Conservation (phyloP, 2,888 invertebrate species). For the Apodemia zela region DNA sequence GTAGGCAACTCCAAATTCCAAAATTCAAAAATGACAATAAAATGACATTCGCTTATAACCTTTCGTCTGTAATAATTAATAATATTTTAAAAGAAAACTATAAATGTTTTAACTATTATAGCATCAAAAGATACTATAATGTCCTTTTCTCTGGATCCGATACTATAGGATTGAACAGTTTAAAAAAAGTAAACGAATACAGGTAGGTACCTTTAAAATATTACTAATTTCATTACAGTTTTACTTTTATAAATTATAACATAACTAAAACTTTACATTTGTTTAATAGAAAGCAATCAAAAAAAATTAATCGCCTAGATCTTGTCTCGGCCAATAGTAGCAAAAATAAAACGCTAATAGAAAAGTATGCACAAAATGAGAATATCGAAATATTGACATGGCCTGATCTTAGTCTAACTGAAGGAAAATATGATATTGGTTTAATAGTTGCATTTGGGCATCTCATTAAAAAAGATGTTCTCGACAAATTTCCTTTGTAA, state of each 20-base stretch:
- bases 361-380: conserved; percentile 83
- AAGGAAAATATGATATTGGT: conserved; percentile 87
- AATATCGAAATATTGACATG: conserved; percentile 83
- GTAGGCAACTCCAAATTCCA: background rate
- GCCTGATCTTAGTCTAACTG: conserved; percentile 74
- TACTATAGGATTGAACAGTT: conserved; percentile 87
- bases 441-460: conserved; percentile 97
- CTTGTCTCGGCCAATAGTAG: conserved; percentile 85
- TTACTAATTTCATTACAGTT: background rate
- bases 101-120: conserved; percentile 37
- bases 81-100: conserved; percentile 42
- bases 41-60: conserved; percentile 45
- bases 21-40: conserved; percentile 40
- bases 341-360: conserved; percentile 82
- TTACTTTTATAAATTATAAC: conserved; percentile 42
- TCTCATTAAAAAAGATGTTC: conserved; percentile 88
- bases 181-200: conserved; percentile 83
- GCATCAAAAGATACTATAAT: conserved; percentile 46
- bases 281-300: conserved; percentile 72
- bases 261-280: conserved; percentile 56
- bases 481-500: conserved; percentile 90
- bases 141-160: conserved; percentile 92
- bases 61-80: conserved; percentile 39
- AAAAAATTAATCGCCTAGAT: conserved; percentile 78
- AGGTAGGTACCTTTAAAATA: conserved; percentile 83